Evolutionary conservation across 2,888 invertebrate genomes (phyloP).

Genomic region (Thymelicus sylvestris): DNA sequence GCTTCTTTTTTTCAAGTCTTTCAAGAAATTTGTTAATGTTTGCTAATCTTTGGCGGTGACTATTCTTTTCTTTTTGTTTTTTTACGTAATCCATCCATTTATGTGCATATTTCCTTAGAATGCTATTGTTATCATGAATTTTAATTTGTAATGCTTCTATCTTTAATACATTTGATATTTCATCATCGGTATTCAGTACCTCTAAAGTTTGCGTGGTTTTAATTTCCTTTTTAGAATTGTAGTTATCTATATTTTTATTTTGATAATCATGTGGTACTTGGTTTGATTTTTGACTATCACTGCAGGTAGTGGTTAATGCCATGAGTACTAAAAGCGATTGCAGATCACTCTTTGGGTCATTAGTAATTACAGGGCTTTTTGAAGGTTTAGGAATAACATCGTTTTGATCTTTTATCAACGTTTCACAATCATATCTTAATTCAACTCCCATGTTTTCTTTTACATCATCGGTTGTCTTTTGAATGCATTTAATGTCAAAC

Average conservation of each 20-base stretch:
- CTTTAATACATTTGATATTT: slow-evolving; percentile 53
- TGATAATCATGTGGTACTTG: slow-evolving; percentile 19
- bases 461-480: slow-evolving; percentile 34
- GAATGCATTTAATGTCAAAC: slow-evolving; percentile 45
- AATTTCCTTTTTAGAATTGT: background rate
- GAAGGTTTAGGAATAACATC: slow-evolving; percentile 29
- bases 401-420: slow-evolving; percentile 26
- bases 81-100: slow-evolving; percentile 67
- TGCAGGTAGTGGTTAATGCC: slow-evolving; percentile 60
- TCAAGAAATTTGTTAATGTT: slow-evolving; percentile 70
- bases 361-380: slow-evolving; percentile 5
- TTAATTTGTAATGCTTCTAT: slow-evolving; percentile 42
- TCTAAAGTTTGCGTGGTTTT: background rate
- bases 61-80: slow-evolving; percentile 55
- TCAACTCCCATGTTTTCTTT: background rate
- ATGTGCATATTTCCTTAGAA: slow-evolving; percentile 61
- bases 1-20: slow-evolving; percentile 68
- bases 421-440: background rate
- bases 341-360: slow-evolving; percentile 54
- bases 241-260: background rate
- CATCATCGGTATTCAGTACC: background rate
- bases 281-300: slow-evolving; percentile 45
- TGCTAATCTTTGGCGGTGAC: slow-evolving; percentile 60
- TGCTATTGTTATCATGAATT: slow-evolving; percentile 48
- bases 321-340: slow-evolving; percentile 70